Conservation (phyloP, 2,888 invertebrate species). For the Acleris holmiana region DNA sequence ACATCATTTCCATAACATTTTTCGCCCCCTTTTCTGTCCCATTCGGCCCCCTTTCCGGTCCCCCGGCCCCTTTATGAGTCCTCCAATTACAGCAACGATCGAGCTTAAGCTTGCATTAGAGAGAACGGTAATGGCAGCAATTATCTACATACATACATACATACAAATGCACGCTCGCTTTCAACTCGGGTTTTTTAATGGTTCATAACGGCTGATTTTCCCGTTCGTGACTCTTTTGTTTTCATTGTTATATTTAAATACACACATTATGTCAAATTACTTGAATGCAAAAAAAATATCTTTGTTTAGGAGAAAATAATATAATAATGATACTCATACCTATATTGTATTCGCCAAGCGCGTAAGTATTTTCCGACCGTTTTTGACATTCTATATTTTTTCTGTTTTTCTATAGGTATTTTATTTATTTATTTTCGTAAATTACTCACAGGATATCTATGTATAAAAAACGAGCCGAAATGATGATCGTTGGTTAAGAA, state of each 20-base stretch:
- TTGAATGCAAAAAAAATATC: not conserved
- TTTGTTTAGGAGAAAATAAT: not conserved
- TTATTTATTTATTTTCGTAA: too few relatives aligned
- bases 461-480: too few relatives aligned
- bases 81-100: slow-evolving; percentile 79
- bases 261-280: not conserved
- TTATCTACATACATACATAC: slow-evolving; percentile 45
- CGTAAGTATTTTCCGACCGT: too few relatives aligned
- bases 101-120: slow-evolving; percentile 79
- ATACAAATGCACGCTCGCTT: slow-evolving; percentile 16
- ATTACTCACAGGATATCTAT: too few relatives aligned
- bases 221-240: slow-evolving; percentile 3
- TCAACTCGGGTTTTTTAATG: slow-evolving; percentile 10
- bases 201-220: not conserved
- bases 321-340: too few relatives aligned
- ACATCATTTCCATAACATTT: slow-evolving; percentile 84
- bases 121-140: slow-evolving; percentile 61
- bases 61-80: slow-evolving; percentile 77
- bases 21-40: slow-evolving; percentile 63
- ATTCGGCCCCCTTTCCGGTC: slow-evolving; percentile 66
- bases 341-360: too few relatives aligned
- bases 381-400: too few relatives aligned
- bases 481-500: too few relatives aligned
- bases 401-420: too few relatives aligned
- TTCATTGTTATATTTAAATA: not conserved